Base-by-base conservation (phyloP, 2,797 vertebrate species). In the Sphenodon punctatus region DNA sequence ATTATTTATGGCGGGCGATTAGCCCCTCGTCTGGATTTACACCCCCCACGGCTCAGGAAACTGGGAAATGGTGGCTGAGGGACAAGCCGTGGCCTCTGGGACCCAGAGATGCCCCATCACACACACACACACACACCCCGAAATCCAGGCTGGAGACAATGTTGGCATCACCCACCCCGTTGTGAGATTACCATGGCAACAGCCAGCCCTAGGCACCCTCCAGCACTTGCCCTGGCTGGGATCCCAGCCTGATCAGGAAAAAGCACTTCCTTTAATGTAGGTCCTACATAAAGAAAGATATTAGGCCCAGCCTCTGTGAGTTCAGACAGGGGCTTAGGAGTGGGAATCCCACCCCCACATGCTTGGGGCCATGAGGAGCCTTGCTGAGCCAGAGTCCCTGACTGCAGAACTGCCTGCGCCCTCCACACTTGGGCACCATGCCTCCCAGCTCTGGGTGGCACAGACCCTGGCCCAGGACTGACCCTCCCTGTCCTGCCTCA, bases 1-100 rank as follows among this genome's bases (percentile, higher is more conserved):
- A 73, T 90, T 86, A 90, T 90, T 90, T 90, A 90, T 84, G 68
- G 70, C 74, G 5, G n/a, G 51, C 67, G 80, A 90, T 88, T 90
- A 88, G 69, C 36, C 36, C 20, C 67, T 65, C 41, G 7, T 49
- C 59, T 72, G 67, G 63, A 82, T 82, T 82, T 82, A 82, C 43
- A 41, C n/a, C 7, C 23, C 30, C 46, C 10, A 20, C 25, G 42
- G 58, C 65, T 55, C 10, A 20, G 25, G 12, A 75, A 32, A 22
- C 49, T 43, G 38, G 7, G 34, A 55, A 68, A 30, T 16, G 10
- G 22, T 39, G 55, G 48, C 32, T 27, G 10, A 30, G 6, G 49
- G 23, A 64, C 36, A 45, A 23, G n/a, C 32, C 11, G 16, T 27
- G 41, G 46, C 65, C 16, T 13, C 23, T 38, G 64, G 67, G 65